Evolutionary conservation across 2,888 invertebrate genomes (phyloP).

Genomic region (Callyntrura guangdongensis): DNA sequence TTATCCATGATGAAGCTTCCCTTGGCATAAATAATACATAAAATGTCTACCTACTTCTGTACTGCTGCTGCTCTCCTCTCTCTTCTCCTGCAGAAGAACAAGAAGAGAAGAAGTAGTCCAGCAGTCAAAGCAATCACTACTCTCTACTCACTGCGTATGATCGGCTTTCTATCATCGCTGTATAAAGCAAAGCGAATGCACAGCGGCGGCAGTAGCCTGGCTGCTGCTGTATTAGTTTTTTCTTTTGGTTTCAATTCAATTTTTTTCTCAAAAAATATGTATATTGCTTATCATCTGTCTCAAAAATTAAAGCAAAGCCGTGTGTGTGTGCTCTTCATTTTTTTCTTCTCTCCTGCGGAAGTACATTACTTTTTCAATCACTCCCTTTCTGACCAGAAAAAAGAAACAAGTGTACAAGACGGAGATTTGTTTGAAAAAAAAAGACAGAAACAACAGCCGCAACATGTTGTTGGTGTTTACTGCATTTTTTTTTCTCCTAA

Average conservation of each 20-base stretch:
- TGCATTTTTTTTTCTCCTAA: constrained; percentile 13
- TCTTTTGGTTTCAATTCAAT: constrained; percentile 24
- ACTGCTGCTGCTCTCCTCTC: neutral
- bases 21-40: constrained; percentile 65
- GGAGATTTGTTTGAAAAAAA: constrained; percentile 1
- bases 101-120: constrained; percentile 43
- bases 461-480: neutral
- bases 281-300: neutral
- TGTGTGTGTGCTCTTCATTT: neutral
- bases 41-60: constrained; percentile 46
- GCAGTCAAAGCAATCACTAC: neutral
- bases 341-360: constrained; percentile 60
- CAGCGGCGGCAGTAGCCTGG: neutral
- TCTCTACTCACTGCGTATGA: neutral
- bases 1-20: constrained; percentile 72
- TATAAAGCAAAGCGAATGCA: neutral
- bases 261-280: constrained; percentile 7
- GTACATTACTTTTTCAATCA: constrained; percentile 77
- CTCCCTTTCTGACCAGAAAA: constrained; percentile 57
- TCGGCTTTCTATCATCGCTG: no score
- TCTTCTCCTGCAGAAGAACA: neutral
- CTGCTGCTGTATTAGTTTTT: constrained; percentile 28
- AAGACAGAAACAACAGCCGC: constrained; percentile 1
- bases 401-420: neutral
- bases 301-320: neutral